Evolutionary conservation across 1,140 invertebrate genomes (phyloP), one percentile per base, ranked within the genome.

Genomic region (Drosophila pectinifera): DNA sequence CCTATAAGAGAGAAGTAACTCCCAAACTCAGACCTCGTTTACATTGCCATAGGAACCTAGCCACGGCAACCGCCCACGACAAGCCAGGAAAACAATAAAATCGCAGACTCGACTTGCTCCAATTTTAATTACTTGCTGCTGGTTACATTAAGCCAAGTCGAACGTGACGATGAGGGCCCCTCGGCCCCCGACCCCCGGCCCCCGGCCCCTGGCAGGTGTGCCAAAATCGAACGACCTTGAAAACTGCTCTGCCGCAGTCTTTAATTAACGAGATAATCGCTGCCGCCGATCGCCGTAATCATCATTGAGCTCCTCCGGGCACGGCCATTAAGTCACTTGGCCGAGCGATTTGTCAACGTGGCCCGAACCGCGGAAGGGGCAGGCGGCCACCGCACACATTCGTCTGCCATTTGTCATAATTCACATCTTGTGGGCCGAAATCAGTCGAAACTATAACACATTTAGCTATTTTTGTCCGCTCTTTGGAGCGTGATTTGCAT

Each of bases 241-340:
- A 61, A 64, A 28, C 43, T 36, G 42, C 45, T 63, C 46, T 42
- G 18, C 57, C 10, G 43, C 28, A 18, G 45, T 48, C 59, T 62
- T 46, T 80, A 85, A 85, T 85, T 85, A 85, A 85, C 81, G 72
- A 85, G 77, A 85, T 85, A 85, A 85, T 85, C 81, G 64, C 38
- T 49, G 61, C 11, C 24, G 53, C 72, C 42, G 77, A 82, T 82
- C 56, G 38, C 20, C 16, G 54, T 63, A 55, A 67, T 67, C 62
- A 76, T 76, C 42, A 61, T 43, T 45, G 49, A 54, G 41, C 51
- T 65, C 46, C 59, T 49, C 59, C 58, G 68, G 64, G 65, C 62
- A 67, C 58, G 51, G 78, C 77, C 64, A 84, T 84, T 83, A 83
- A 83, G 61, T 79, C 64, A 73, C 62, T 80, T 85, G 49, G 46